Conservation (phyloP, 2,797 vertebrate species). For the Limnodromus scolopaceus region DNA sequence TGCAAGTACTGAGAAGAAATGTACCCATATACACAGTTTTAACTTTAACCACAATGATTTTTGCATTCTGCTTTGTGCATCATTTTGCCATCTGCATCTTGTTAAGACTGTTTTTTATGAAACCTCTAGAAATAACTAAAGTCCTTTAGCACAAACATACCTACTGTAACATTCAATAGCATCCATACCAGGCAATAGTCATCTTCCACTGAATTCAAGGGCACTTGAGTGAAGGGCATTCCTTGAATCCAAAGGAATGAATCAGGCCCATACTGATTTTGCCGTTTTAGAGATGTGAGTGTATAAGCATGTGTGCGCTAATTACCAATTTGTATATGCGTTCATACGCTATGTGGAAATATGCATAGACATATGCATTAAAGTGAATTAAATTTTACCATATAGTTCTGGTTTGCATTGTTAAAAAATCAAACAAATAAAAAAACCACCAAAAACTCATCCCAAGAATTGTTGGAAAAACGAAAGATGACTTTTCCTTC, state of each 20-base stretch:
- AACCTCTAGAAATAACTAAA: slow-evolving; percentile 39
- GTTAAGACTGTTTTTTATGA: slow-evolving; percentile 45
- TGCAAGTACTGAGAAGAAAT: background rate
- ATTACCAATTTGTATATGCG: background rate
- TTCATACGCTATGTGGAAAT: background rate
- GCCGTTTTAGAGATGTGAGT: background rate
- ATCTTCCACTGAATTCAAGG: background rate
- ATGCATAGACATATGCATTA: background rate
- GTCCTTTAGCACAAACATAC: slow-evolving; percentile 19
- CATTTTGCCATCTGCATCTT: slow-evolving; percentile 46
- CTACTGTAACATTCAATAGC: background rate
- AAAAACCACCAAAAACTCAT: background rate
- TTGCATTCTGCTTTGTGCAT: slow-evolving; percentile 30
- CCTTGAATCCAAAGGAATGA: background rate
- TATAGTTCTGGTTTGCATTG: background rate
- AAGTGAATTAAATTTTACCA: background rate
- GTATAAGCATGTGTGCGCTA: background rate
- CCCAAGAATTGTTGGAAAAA: background rate
- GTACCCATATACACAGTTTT: background rate
- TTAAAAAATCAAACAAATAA: background rate
- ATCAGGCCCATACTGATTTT: background rate
- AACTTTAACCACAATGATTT: slow-evolving; percentile 20
- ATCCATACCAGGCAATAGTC: background rate
- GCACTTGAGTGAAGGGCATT: background rate
- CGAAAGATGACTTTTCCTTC: background rate